Percentiles rank a stretch among this genome's conserved stretches.
Evolutionary conservation across 2,797 vertebrate species (phyloP).

Genomic region (Brachymystax lenok): DNA sequence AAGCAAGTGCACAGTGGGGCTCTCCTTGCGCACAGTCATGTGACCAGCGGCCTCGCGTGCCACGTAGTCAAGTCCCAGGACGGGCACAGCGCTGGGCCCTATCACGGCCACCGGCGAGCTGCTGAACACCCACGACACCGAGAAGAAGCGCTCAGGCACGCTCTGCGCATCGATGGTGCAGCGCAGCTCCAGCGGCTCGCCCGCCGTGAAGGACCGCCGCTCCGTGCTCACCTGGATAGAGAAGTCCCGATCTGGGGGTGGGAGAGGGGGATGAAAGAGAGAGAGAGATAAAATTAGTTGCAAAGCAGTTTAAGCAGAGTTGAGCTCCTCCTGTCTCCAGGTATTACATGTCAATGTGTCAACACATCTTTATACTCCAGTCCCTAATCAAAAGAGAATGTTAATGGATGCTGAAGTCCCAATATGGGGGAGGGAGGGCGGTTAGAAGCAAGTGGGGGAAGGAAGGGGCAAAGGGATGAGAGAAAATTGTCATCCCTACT

Average conservation of each 20-base stretch:
- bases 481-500: no score
- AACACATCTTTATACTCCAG: not conserved
- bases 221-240: conserved; percentile 93
- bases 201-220: conserved; percentile 88
- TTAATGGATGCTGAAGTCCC: conserved; percentile 80
- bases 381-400: not conserved
- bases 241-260: conserved; percentile 88
- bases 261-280: not conserved
- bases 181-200: conserved; percentile 91
- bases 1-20: conserved; percentile 83
- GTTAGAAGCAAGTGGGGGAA: no score
- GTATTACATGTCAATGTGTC: not conserved
- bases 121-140: conserved; percentile 98
- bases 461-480: no score
- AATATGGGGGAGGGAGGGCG: not conserved
- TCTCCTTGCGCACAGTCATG: conserved; percentile 90
- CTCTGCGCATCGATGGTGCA: conserved; percentile 96
- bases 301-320: not conserved
- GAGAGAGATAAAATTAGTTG: not conserved
- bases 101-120: conserved; percentile 94
- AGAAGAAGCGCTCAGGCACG: conserved; percentile 91
- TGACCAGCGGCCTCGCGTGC: conserved; percentile 87
- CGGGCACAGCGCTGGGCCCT: conserved; percentile 89
- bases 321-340: not conserved
- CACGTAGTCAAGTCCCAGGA: conserved; percentile 87